phyloP scores from a whole-genome alignment of 2,113 vertebrate species.

The Nyctereutes procyonoides region DNA sequence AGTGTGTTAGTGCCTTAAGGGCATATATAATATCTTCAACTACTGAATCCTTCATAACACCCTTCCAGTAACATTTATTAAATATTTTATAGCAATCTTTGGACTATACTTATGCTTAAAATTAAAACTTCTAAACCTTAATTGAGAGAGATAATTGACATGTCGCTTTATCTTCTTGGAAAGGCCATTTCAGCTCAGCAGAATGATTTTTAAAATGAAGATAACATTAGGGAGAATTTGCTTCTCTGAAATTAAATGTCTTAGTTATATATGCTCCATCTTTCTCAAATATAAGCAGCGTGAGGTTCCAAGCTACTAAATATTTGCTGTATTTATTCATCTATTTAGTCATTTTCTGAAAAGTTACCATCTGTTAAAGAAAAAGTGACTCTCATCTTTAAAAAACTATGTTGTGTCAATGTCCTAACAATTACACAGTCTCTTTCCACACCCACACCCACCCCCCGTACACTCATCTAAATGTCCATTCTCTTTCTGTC shows the following conservation, averaged over 20 bases:
- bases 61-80: neutral
- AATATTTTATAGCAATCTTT: conserved; percentile 58
- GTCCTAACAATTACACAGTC: neutral
- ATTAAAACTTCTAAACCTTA: conserved; percentile 39
- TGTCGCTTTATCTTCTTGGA: conserved; percentile 31
- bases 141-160: conserved; percentile 52
- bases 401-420: neutral
- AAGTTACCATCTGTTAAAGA: neutral
- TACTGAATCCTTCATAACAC: neutral
- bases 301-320: neutral
- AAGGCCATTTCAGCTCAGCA: neutral
- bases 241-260: conserved; percentile 14
- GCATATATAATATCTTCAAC: neutral
- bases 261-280: neutral
- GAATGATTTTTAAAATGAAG: conserved; percentile 40
- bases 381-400: conserved; percentile 16
- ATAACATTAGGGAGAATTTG: conserved; percentile 29
- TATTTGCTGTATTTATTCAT: neutral
- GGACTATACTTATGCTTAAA: neutral
- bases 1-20: neutral
- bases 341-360: neutral
- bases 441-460: neutral
- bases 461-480: neutral
- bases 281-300: neutral
- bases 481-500: neutral